Evolutionary conservation across 1,140 invertebrate genomes (phyloP).

Genomic region (Charaxes varanes): DNA sequence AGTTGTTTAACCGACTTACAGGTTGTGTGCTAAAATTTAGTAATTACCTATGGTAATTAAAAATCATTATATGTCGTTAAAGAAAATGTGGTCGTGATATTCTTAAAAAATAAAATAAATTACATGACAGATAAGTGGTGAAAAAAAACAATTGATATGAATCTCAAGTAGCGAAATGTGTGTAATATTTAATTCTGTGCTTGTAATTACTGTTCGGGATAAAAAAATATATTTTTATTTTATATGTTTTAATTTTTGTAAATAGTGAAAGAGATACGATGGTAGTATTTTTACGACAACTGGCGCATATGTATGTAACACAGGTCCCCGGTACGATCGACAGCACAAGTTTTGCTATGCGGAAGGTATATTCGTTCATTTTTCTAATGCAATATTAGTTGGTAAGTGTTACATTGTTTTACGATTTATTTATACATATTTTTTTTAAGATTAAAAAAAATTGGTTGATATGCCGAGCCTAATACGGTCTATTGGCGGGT

Average conservation of each 20-base stretch:
- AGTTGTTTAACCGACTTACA: conserved; percentile 53
- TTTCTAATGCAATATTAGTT: conserved; percentile 73
- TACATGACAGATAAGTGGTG: conserved; percentile 25
- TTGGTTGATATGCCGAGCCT: conserved; percentile 29
- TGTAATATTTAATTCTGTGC: conserved; percentile 26
- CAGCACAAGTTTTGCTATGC: no score
- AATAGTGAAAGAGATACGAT: no score
- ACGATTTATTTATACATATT: conserved; percentile 60
- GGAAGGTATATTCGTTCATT: conserved; percentile 45
- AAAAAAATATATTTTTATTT: conserved; percentile 6
- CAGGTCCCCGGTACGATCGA: no score
- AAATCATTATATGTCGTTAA: conserved; percentile 15
- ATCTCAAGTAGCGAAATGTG: conserved; percentile 37
- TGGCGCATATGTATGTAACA: no score
- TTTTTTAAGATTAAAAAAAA: no score
- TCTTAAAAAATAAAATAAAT: conserved; percentile 8
- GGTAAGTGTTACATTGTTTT: conserved; percentile 73
- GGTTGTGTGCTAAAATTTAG: conserved; percentile 66
- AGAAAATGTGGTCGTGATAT: conserved; percentile 12
- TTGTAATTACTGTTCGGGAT: no score
- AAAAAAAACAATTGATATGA: conserved; percentile 26
- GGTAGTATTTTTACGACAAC: no score
- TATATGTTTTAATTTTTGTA: no score
- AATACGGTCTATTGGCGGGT: conserved; percentile 31
- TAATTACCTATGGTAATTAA: conserved; percentile 21